Evolutionary conservation across 2,888 invertebrate genomes (phyloP).

Genomic region (Agrypnus murinus): DNA sequence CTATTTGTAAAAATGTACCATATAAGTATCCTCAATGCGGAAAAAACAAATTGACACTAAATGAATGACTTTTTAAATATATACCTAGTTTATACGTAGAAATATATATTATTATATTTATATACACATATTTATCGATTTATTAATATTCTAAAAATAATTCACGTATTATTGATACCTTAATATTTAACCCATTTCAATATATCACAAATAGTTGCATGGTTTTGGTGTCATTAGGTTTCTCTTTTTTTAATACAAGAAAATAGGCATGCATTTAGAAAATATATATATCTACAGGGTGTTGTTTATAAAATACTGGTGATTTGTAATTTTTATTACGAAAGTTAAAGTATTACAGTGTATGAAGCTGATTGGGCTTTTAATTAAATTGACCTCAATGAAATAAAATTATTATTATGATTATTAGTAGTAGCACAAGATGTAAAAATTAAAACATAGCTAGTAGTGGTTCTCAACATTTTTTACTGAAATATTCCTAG

Average conservation of each 20-base stretch:
- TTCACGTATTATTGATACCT: conserved; percentile 27
- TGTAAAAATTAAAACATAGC: too few relatives aligned
- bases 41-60: conserved; percentile 11
- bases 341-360: too few relatives aligned
- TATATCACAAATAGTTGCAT: conserved; percentile 29
- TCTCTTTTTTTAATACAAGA: conserved; percentile 20
- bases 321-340: too few relatives aligned
- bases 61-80: conserved; percentile 17
- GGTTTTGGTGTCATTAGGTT: conserved; percentile 39
- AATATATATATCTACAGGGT: conserved; percentile 14
- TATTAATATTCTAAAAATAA: conserved; percentile 34
- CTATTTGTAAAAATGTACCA: conserved; percentile 19
- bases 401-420: too few relatives aligned
- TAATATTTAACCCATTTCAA: conserved; percentile 27
- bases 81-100: conserved; percentile 41
- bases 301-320: background rate
- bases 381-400: too few relatives aligned
- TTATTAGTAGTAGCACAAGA: too few relatives aligned
- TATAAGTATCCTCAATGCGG: conserved; percentile 7
- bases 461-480: too few relatives aligned
- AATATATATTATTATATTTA: conserved; percentile 34
- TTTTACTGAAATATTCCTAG: too few relatives aligned
- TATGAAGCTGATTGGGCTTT: too few relatives aligned
- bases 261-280: conserved; percentile 4
- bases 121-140: conserved; percentile 34